Base-by-base conservation (phyloP, 2,888 invertebrate genomes). In the Thereva unica region DNA sequence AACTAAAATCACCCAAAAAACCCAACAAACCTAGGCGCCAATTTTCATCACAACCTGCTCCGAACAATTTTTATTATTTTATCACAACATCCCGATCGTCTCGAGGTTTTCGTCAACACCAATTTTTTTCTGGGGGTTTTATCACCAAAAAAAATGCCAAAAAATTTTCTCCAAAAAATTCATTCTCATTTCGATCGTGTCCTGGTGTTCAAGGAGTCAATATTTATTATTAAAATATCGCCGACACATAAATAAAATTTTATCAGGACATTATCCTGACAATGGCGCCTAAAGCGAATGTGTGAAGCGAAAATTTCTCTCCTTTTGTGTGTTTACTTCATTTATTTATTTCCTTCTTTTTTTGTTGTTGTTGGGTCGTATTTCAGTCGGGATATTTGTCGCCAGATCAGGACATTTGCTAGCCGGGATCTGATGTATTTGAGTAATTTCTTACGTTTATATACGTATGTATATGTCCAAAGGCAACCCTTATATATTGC, bases 191-290 rank as follows among this genome's bases (percentile, higher is more conserved):
- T n/a, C 50, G 23, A 38, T 38, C 35, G 9, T 37, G n/a, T 37
- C 9, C 5, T 40, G 49, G 23, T 23, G 23, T 23, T 23, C 23
- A 23, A 23, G 23, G 23, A 42, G 7, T 42, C 9, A 42, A 64
- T 53, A 57, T 66, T 66, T 66, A 57, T 57, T 57, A 66, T 50
- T 38, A 59, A 59, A 52, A 56, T 66, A 53, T 59, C 52, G 57
- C 52, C 52, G 53, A 57, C 52, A 52, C 59, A 66, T 66, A 66
- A 66, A 66, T 67, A 67, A 63, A 67, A 55, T 63, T 67, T 67
- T 67, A 67, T 61, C 67, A 54, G 54, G 42, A 45, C 44, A 45
- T 61, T 63, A 49, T 63, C 54, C 45, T 67, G 67, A 63, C 63
- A 55, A 42, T 54, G 67, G 67, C 67, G 67, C 67, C 67, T 63